A percentile compares a stretch with the other conserved stretches of the same genome.
These are phyloP conservation scores for Hyalella azteca DNA, from an alignment of 2,888 invertebrate species.

Conservation along the genomic window DNA sequence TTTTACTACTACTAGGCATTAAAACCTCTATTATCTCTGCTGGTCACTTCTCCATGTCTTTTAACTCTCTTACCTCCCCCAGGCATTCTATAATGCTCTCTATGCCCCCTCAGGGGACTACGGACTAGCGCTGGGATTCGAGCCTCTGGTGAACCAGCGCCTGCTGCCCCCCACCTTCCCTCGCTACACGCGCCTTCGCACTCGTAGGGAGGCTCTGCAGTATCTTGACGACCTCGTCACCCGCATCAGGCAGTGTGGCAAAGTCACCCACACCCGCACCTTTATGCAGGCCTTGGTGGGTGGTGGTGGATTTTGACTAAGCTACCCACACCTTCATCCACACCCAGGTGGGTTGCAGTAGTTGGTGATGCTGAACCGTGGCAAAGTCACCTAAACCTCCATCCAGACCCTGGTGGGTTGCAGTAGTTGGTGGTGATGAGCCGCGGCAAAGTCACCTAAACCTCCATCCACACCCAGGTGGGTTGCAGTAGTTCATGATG, in stretches of 20 bases:
- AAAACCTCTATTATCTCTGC: too few relatives aligned
- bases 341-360: background rate
- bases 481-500: too few relatives aligned
- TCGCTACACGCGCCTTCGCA: conserved; percentile 88
- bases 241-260: conserved; percentile 80
- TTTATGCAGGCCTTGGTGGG: conserved; percentile 83
- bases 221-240: conserved; percentile 84
- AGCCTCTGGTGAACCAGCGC: conserved; percentile 93
- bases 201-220: conserved; percentile 76
- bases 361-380: background rate
- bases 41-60: too few relatives aligned
- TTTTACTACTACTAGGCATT: too few relatives aligned
- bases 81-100: too few relatives aligned
- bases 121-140: conserved; percentile 76
- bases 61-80: too few relatives aligned
- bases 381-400: too few relatives aligned
- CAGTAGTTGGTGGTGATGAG: too few relatives aligned
- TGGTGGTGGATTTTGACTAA: conserved; percentile 39
- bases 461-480: too few relatives aligned
- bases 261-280: conserved; percentile 77
- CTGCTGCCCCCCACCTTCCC: conserved; percentile 98
- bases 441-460: too few relatives aligned
- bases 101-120: conserved; percentile 57
- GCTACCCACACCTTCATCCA: background rate
- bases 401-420: too few relatives aligned